Base-by-base conservation (phyloP, 2,888 invertebrate genomes). In the Coecobrya sp. region DNA sequence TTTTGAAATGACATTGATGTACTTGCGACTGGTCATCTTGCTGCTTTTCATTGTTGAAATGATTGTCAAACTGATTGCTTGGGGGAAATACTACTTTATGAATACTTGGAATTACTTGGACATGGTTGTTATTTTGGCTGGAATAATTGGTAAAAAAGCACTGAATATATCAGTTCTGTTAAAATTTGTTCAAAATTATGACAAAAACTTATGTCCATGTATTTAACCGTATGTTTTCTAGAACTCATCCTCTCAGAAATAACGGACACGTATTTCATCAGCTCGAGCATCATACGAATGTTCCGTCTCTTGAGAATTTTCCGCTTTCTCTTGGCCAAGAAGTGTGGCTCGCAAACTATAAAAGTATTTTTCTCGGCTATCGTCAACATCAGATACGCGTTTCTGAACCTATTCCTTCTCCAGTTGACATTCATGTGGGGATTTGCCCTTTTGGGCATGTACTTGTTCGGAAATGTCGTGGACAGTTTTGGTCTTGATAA, bases 61-160 rank as follows among this genome's bases (percentile, higher is more conserved):
- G 68, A 73, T 89, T 45, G 25, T 93, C 52, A 93, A 93, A 42
- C 13, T 91, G 59, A 11, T 93, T 11, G 55, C 86, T 11, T 93
- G 93, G 93, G 89, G 93, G 73, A 79, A 70, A 19, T 79, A 89
- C 42, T 93, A 89, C 73, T 93, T 93, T 36, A 68, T 85, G 13
- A 93, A 81, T 68, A 68, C 49, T 16, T 91, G 85, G 91, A 93
- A 93, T 55, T 85, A 76, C 25, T 0, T 93, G 25, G 93, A 93
- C 45, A n/a, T 93, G 36, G 13, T 65, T 52, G 52, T 93, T 0
- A 81, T 91, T 30, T 3, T 93, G 22, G 59, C 87, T 13, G 91
- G 90, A 55, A 36, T 93, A 55, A 3, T 91, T 19, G 93, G 93
- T 93, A 68, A 59, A n/a, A 76, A 45, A n/a, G 55, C n/a, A n/a